These are phyloP conservation scores for Corythucha ciliata DNA, from an alignment of 2,888 invertebrate species.

Conservation along the genomic window DNA sequence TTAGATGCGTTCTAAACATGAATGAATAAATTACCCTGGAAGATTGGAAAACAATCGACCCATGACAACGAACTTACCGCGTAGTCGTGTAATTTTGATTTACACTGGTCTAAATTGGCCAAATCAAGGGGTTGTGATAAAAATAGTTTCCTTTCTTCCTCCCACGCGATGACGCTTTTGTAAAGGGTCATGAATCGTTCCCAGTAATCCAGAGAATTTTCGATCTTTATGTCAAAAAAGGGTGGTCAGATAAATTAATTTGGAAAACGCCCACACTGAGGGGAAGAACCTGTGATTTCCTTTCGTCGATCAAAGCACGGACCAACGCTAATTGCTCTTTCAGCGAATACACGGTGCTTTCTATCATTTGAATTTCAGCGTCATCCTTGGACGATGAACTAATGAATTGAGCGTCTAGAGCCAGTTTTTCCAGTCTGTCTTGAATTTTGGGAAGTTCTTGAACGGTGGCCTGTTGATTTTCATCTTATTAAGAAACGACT, in stretches of 20 bases:
- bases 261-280: background rate
- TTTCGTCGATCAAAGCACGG: conserved; percentile 68
- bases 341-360: conserved; percentile 63
- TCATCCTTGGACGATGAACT: conserved; percentile 70
- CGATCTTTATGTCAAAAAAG: conserved; percentile 47
- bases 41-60: background rate
- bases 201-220: conserved; percentile 81
- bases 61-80: conserved; percentile 55
- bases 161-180: conserved; percentile 74
- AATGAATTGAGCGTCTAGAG: conserved; percentile 67
- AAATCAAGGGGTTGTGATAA: conserved; percentile 67
- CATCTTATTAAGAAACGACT: background rate
- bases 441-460: conserved; percentile 58
- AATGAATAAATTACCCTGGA: no score
- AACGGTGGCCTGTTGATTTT: no score
- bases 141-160: conserved; percentile 69
- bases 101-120: conserved; percentile 67
- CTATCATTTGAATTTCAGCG: conserved; percentile 64
- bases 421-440: conserved; percentile 68
- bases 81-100: conserved; percentile 79
- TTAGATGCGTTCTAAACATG: no score
- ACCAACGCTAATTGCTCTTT: conserved; percentile 71
- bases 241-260: conserved; percentile 12
- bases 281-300: conserved; percentile 53
- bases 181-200: conserved; percentile 74